These are phyloP conservation scores for Neotoxoptera formosana DNA, from an alignment of 1,140 invertebrate genomes.

Conservation along the genomic window DNA sequence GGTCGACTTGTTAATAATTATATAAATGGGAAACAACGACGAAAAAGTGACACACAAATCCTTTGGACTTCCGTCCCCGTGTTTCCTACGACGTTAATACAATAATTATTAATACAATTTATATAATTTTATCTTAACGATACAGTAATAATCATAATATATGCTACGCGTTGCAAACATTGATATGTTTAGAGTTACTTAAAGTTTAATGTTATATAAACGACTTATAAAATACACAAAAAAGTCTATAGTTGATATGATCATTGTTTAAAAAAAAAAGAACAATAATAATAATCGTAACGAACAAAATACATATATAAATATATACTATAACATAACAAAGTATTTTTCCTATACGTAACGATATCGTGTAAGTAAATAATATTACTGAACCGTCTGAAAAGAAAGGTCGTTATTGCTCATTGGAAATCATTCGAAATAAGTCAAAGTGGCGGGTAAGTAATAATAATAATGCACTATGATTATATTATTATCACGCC, in stretches of 20 bases:
- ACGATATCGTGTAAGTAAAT: background rate
- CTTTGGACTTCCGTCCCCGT: background rate
- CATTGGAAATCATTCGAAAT: background rate
- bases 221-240: constrained; percentile 9
- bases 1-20: background rate
- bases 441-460: background rate
- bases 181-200: constrained; percentile 21
- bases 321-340: background rate
- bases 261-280: background rate
- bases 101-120: constrained; percentile 15
- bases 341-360: background rate
- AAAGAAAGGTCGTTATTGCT: background rate
- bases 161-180: background rate
- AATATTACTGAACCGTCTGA: background rate
- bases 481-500: background rate
- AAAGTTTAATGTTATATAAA: constrained; percentile 7
- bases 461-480: constrained; percentile 3
- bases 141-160: background rate
- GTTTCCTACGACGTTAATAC: background rate
- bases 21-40: background rate
- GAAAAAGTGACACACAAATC: background rate
- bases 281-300: background rate
- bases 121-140: background rate
- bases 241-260: constrained; percentile 38
- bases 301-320: background rate